phyloP scores from a whole-genome alignment of 2,888 invertebrate species.

The Heliconius charithonia region DNA sequence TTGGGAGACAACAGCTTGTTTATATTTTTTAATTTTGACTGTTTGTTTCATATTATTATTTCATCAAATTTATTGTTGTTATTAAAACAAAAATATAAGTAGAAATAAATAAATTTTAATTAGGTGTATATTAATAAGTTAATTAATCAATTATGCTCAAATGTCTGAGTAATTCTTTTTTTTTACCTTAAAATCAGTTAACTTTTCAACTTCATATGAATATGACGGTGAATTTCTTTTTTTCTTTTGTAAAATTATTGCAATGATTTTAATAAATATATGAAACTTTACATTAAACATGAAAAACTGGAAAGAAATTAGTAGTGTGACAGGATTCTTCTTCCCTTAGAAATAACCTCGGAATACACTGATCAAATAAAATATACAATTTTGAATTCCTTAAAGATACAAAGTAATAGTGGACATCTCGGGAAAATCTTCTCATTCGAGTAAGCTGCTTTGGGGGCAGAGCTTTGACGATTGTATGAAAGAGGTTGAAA shows the following conservation, averaged over 20 bases:
- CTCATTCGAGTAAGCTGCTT: slow-evolving; percentile 78
- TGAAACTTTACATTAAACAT: no score
- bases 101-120: no score
- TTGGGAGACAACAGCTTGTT: neutral
- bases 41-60: neutral
- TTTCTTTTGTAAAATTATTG: no score
- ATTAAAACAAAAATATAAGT: no score
- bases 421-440: slow-evolving; percentile 60
- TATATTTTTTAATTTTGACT: neutral
- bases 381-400: slow-evolving; percentile 60
- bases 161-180: no score
- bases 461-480: slow-evolving; percentile 76
- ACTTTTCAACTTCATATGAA: no score
- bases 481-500: slow-evolving; percentile 67
- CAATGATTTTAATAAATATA: no score
- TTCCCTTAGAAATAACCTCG: neutral
- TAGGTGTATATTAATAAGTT: no score
- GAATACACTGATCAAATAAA: slow-evolving; percentile 7
- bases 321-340: neutral
- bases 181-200: no score
- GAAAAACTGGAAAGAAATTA: neutral
- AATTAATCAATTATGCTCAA: no score
- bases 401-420: slow-evolving; percentile 68
- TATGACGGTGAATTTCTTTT: no score
- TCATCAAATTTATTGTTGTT: neutral